phyloP scores from a whole-genome alignment of 2,797 vertebrate genomes.

The Propithecus perrieri region DNA sequence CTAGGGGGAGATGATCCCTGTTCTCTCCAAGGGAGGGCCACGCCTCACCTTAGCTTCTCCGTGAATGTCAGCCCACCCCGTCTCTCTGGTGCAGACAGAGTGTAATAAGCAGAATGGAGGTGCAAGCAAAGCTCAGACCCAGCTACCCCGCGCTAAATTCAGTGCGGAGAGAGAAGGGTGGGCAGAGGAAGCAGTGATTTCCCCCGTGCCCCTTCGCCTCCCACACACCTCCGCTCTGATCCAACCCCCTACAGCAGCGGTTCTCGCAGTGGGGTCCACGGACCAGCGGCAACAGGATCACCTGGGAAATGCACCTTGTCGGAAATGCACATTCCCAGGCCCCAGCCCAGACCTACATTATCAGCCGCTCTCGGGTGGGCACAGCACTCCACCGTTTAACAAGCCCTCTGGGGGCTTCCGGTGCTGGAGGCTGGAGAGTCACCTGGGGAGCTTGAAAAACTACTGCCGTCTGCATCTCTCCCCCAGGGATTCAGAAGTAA shows the following conservation, averaged over 20 bases:
- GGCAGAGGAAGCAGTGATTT: background rate
- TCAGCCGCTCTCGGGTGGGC: background rate
- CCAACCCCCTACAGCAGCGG: background rate
- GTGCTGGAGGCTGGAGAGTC: background rate
- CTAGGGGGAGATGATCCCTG: slow-evolving; percentile 30
- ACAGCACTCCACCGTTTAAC: background rate
- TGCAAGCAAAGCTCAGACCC: slow-evolving; percentile 23
- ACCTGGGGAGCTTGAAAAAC: background rate
- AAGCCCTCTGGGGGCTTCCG: background rate
- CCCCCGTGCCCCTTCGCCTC: background rate
- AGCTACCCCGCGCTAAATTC: background rate
- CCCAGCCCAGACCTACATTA: background rate
- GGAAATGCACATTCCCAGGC: background rate
- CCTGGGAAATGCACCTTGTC: background rate
- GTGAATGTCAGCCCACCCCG: slow-evolving; percentile 58
- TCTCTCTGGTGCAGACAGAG: background rate
- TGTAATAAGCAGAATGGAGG: slow-evolving; percentile 36
- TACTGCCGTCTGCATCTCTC: background rate
- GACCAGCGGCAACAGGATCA: background rate
- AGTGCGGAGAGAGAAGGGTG: background rate
- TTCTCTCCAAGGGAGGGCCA: slow-evolving; percentile 41
- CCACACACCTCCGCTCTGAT: background rate
- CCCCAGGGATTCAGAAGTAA: background rate
- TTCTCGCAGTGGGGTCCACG: background rate
- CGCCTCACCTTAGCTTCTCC: slow-evolving; percentile 13